phyloP scores from a whole-genome alignment of 1,140 invertebrate genomes.

The Brachionus koreanus region DNA sequence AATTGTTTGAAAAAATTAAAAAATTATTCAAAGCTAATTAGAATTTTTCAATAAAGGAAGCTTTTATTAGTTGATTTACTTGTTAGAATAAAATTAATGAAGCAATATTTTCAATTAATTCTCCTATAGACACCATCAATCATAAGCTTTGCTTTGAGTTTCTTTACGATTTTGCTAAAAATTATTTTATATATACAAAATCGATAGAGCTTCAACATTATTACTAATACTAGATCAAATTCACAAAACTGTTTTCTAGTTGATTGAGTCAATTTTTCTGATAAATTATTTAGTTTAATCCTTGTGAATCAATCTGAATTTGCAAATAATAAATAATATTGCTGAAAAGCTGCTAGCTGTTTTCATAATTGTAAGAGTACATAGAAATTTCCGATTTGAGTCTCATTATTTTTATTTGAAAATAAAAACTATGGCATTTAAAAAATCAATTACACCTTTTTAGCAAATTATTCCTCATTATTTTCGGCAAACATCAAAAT shows the following conservation, averaged over 20 bases:
- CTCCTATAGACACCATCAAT: background rate
- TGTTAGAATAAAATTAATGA: background rate
- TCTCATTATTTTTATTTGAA: background rate
- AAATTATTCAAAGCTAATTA: too few relatives aligned
- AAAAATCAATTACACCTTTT: background rate
- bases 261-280: background rate
- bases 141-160: background rate
- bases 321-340: background rate
- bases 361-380: background rate
- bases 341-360: background rate
- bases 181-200: constrained; percentile 11
- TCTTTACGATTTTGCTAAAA: background rate
- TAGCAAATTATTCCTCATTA: background rate
- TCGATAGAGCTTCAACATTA: background rate
- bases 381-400: background rate
- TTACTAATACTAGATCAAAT: background rate
- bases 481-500: background rate
- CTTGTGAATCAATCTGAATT: background rate
- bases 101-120: background rate
- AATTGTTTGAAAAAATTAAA: too few relatives aligned
- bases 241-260: background rate
- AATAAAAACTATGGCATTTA: background rate
- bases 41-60: too few relatives aligned
- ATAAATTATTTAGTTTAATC: background rate
- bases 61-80: background rate